Evolutionary conservation across 2,797 vertebrate species (phyloP).

Genomic region (Brachyalestes nurse): DNA sequence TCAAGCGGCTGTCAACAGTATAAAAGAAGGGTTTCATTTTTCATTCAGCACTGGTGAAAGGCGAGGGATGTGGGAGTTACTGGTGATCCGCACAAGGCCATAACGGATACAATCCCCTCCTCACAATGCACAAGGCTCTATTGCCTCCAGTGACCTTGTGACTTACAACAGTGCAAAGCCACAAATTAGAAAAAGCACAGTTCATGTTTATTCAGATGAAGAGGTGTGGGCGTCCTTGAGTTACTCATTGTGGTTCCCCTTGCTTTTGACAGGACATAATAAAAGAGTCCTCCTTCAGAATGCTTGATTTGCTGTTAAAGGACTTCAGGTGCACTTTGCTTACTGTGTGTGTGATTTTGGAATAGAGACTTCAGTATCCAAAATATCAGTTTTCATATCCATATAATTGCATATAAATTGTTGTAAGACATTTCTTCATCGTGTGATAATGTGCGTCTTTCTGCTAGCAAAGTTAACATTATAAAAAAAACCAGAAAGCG

Average conservation of each 20-base stretch:
- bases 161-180: slow-evolving; percentile 16
- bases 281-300: neutral
- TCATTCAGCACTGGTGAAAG: neutral
- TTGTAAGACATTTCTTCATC: no score
- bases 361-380: no score
- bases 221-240: slow-evolving; percentile 50
- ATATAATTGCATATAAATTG: no score
- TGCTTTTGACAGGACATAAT: slow-evolving; percentile 17
- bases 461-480: no score
- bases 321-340: neutral
- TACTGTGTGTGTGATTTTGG: neutral
- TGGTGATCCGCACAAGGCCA: neutral
- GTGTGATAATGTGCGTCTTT: no score
- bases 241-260: slow-evolving; percentile 22
- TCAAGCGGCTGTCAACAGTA: neutral
- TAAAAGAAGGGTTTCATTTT: neutral
- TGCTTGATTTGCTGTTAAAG: neutral
- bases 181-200: slow-evolving; percentile 39
- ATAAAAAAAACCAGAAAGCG: no score
- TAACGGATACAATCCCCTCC: neutral
- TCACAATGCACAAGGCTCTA: slow-evolving; percentile 18
- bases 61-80: neutral
- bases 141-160: slow-evolving; percentile 37
- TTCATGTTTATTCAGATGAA: slow-evolving; percentile 52
- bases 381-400: no score